Evolutionary conservation across 2,888 invertebrate species (phyloP).

Genomic region (Dasysyrphus albostriatus): DNA sequence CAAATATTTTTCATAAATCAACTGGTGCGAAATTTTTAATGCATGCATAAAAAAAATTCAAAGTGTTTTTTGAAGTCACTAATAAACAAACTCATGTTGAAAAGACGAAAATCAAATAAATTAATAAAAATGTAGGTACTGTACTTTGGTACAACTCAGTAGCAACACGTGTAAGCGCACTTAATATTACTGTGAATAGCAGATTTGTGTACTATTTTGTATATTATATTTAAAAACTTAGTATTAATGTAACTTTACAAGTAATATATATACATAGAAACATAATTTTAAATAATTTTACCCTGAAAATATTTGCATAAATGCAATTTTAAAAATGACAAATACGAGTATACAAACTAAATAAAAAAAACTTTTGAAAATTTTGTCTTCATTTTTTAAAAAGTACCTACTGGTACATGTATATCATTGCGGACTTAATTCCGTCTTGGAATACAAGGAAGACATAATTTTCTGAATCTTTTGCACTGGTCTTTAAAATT

Average conservation of each 20-base stretch:
- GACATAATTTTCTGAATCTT: too few relatives aligned
- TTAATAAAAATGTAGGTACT: slow-evolving; percentile 1
- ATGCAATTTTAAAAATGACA: slow-evolving; percentile 12
- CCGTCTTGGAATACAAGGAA: too few relatives aligned
- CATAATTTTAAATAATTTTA: slow-evolving; percentile 46
- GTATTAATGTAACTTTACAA: slow-evolving; percentile 46
- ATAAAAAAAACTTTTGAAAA: neutral
- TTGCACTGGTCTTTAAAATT: too few relatives aligned
- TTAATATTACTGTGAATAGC: slow-evolving; percentile 17
- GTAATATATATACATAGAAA: slow-evolving; percentile 31
- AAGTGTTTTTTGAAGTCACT: slow-evolving; percentile 10
- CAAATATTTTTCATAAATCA: neutral
- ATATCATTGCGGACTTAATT: too few relatives aligned
- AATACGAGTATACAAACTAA: neutral
- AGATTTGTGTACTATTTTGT: slow-evolving; percentile 58
- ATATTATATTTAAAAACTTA: slow-evolving; percentile 54
- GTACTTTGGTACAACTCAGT: neutral
- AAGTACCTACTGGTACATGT: neutral
- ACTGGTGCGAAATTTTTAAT: slow-evolving; percentile 42
- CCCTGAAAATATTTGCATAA: slow-evolving; percentile 33
- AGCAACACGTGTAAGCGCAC: slow-evolving; percentile 34
- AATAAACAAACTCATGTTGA: neutral
- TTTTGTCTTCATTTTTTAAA: neutral
- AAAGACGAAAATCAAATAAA: neutral
- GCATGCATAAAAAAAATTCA: neutral